Evolutionary conservation across 2,888 invertebrate species (phyloP).

Genomic region (Cosmia trapezina): DNA sequence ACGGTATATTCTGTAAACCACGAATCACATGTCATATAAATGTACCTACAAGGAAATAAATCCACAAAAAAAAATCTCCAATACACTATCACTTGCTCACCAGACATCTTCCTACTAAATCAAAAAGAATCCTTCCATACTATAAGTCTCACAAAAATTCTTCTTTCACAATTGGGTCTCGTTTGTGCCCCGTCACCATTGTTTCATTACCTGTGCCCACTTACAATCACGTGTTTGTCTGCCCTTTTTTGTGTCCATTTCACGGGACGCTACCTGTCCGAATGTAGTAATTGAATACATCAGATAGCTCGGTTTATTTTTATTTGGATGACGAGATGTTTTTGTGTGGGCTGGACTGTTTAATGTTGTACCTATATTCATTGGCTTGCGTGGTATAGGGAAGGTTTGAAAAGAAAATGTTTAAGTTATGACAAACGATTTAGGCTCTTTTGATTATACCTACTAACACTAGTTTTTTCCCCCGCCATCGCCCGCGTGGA

Average conservation of each 20-base stretch:
- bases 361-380: too few species aligned
- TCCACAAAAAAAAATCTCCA: slow-evolving; percentile 21
- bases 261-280: slow-evolving; percentile 41
- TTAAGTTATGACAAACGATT: background rate
- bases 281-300: slow-evolving; percentile 55
- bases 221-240: slow-evolving; percentile 46
- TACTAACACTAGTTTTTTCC: background rate
- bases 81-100: slow-evolving; percentile 19
- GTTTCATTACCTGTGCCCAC: slow-evolving; percentile 59
- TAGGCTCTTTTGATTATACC: background rate
- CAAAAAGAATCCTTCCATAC: slow-evolving; percentile 9
- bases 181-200: slow-evolving; percentile 50
- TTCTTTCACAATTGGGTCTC: slow-evolving; percentile 20
- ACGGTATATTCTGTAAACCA: background rate
- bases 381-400: too few species aligned
- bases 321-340: slow-evolving; percentile 12
- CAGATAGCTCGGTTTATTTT: slow-evolving; percentile 30
- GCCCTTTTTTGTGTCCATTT: slow-evolving; percentile 42
- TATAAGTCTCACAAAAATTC: slow-evolving; percentile 5
- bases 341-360: slow-evolving; percentile 14
- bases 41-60: slow-evolving; percentile 16
- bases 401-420: background rate
- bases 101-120: slow-evolving; percentile 9
- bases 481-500: background rate
- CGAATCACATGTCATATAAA: slow-evolving; percentile 2